Evolutionary conservation across 1,140 invertebrate genomes (phyloP).

Genomic region (Drosophila ironensis): DNA sequence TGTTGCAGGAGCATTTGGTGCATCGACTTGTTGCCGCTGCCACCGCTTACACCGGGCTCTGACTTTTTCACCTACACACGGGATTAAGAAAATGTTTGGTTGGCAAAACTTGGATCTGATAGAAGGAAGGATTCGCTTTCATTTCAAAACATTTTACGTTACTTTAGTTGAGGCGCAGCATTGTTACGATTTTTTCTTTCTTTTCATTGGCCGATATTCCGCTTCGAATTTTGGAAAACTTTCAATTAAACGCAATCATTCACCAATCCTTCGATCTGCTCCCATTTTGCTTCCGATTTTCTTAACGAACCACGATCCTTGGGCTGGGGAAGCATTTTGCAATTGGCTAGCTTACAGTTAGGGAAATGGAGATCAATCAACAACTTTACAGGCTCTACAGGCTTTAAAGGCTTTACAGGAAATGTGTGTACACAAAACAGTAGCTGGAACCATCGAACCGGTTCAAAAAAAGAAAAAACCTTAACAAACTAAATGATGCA

Average conservation of each 20-base stretch:
- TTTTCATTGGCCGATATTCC: constrained; percentile 78
- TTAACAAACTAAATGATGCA: constrained; percentile 77
- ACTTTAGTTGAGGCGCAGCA: constrained; percentile 34
- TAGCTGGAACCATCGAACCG: constrained; percentile 82
- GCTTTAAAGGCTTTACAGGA: constrained; percentile 46
- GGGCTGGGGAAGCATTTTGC: constrained; percentile 67
- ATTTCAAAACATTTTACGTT: constrained; percentile 6
- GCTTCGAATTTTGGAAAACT: constrained; percentile 47
- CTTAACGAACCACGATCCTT: constrained; percentile 33
- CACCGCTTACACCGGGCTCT: constrained; percentile 44
- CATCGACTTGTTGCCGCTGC: constrained; percentile 49
- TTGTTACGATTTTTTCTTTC: constrained; percentile 83
- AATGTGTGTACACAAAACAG: constrained; percentile 30
- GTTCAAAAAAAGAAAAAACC: constrained; percentile 83
- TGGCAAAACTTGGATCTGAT: constrained; percentile 59
- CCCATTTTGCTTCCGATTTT: constrained; percentile 42
- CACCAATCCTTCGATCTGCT: constrained; percentile 75
- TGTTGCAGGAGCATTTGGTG: constrained; percentile 67
- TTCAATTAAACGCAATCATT: constrained; percentile 29
- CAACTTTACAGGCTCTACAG: too few species aligned
- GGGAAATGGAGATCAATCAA: constrained; percentile 12
- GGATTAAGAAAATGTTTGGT: constrained; percentile 57
- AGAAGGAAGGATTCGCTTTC: constrained; percentile 74
- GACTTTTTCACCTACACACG: constrained; percentile 60
- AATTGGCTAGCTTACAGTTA: constrained; percentile 60